phyloP scores from a whole-genome alignment of 2,113 vertebrate genomes.

The Otocyon megalotis region DNA sequence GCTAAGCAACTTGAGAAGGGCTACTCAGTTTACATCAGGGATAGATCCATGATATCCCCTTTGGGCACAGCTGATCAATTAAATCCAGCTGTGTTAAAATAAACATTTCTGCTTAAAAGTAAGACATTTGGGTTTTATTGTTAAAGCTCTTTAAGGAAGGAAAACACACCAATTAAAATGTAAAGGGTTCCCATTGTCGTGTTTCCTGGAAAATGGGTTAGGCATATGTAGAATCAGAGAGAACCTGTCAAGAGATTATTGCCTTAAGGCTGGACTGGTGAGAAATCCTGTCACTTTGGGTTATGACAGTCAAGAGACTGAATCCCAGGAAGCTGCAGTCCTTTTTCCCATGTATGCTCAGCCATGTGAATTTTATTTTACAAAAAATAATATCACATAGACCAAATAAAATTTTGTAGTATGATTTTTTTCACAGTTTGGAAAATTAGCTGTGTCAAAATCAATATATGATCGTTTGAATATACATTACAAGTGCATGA shows the following conservation, averaged over 20 bases:
- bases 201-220: not conserved
- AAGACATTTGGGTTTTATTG: not conserved
- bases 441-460: constrained; percentile 19
- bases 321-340: not conserved
- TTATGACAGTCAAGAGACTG: not conserved
- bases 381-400: not conserved
- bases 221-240: not conserved
- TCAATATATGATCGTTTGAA: not conserved
- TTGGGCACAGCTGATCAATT: not conserved
- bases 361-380: not conserved
- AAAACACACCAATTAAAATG: not conserved
- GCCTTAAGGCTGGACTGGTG: not conserved
- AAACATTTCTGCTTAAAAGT: not conserved
- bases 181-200: not conserved
- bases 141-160: constrained; percentile 15
- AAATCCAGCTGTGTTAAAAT: not conserved
- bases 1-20: not conserved
- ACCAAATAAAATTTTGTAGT: not conserved
- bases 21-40: not conserved
- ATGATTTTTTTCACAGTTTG: constrained; percentile 29
- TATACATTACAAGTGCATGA: not conserved
- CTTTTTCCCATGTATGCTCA: not conserved
- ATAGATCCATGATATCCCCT: not conserved
- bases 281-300: not conserved
- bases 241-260: not conserved